A percentile compares a stretch with the other conserved stretches of the same genome.
Conservation (phyloP, 2,113 vertebrate species). For the Redunca redunca region DNA sequence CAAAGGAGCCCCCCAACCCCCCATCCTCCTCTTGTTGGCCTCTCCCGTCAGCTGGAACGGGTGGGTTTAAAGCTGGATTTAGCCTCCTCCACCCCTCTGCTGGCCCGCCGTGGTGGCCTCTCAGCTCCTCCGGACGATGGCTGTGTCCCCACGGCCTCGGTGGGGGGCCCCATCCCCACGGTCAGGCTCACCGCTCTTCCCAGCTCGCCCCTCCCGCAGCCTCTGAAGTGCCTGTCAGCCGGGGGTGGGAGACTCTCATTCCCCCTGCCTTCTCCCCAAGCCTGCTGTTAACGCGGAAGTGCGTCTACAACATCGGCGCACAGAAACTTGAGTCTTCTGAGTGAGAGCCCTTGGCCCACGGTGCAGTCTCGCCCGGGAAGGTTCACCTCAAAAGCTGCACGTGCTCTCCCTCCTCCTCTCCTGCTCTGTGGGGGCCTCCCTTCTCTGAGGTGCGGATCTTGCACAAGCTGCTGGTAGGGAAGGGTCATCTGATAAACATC, state of each 20-base stretch:
- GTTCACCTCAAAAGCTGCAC: neutral
- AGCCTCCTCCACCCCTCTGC: neutral
- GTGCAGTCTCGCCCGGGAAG: neutral
- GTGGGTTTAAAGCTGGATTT: neutral
- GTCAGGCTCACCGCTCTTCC: neutral
- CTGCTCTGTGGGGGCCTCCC: neutral
- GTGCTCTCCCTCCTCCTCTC: neutral
- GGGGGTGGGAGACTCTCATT: neutral
- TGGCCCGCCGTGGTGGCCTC: neutral
- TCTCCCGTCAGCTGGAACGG: neutral
- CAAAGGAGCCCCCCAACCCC: rapidly evolving
- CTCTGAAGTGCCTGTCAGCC: neutral
- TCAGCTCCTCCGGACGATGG: rapidly evolving
- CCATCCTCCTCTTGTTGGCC: rapidly evolving
- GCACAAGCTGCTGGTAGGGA: rapidly evolving
- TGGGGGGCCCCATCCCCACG: rapidly evolving
- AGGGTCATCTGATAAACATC: neutral
- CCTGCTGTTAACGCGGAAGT: neutral
- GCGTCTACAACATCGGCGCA: neutral
- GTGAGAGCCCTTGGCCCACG: neutral
- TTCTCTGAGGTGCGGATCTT: neutral
- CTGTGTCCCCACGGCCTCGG: rapidly evolving
- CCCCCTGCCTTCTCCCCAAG: neutral
- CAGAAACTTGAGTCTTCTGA: neutral
- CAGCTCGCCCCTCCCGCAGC: rapidly evolving